Base-by-base conservation (phyloP, 2,113 vertebrate genomes). In the Lepisosteus oculatus region DNA sequence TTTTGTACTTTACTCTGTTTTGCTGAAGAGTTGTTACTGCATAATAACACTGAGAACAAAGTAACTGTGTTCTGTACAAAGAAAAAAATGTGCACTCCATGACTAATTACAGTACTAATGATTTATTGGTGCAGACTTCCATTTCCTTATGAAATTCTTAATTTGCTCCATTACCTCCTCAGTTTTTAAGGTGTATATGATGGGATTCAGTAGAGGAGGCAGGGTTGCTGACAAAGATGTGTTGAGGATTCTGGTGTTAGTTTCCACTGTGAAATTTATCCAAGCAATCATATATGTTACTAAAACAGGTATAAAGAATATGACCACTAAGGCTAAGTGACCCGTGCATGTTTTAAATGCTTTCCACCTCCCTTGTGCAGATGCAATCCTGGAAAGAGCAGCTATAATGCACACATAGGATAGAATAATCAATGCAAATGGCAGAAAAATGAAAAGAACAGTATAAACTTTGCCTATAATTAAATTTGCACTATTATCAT, bases 301-400 rank as follows among this genome's bases (percentile, higher is more conserved):
- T 12, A 59, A 59, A 12, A 66, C 11, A 29, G 64, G 64, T 9
- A 66, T 43, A 17, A 9, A 66, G 17, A 66, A 66, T 9, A 66
- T 66, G 9, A 17, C 64, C 4, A 66, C 64, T 66, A 66, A 66
- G 41, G 13, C 11, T 11, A 66, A 11, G 14, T 66, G 64, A 13
- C 11, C 17, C 4, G 64, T n/a, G 64, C 64, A 66, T 9, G 64
- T 66, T 66, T 66, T 66, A 66, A 66, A 66, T 43, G 64, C 64
- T 66, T 66, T 66, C 42, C 41, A 13, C 13, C 64, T 66, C 14
- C 44, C 42, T 14, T 66, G 6, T 9, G 64, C 64, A 43, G 64
- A 43, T 9, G 15, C 41, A 8, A 66, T 66, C 15, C 17, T 66
- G 4, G 14, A 43, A 43, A 66, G 44, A 9, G 64, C 11, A n/a